phyloP scores from a whole-genome alignment of 2,888 invertebrate genomes.

The Limnephilus rhombicus region DNA sequence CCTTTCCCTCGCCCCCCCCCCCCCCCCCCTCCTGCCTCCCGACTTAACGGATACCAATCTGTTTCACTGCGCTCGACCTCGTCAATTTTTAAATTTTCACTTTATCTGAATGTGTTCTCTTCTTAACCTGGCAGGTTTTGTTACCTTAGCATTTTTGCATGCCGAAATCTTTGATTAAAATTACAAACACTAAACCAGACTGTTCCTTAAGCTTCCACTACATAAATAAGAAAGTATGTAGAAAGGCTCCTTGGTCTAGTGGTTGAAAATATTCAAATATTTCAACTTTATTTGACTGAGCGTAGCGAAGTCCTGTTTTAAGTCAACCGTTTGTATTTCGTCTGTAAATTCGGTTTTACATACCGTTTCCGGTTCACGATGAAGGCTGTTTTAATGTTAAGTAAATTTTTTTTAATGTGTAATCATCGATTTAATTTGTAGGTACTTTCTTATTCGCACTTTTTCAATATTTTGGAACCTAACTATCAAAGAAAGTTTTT shows the following conservation, averaged over 20 bases:
- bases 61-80: constrained; percentile 45
- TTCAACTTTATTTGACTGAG: background rate
- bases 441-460: too few species aligned
- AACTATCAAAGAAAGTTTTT: too few species aligned
- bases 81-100: constrained; percentile 63
- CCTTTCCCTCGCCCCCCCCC: background rate
- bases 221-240: background rate
- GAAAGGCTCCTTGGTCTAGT: too few species aligned
- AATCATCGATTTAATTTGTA: too few species aligned
- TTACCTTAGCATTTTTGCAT: background rate
- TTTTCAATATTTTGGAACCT: too few species aligned
- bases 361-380: too few species aligned
- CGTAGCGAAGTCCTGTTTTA: too few species aligned
- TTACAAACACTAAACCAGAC: background rate
- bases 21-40: background rate
- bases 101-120: constrained; percentile 54
- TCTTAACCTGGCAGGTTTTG: constrained; percentile 34
- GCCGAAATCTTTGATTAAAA: background rate
- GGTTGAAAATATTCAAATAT: background rate
- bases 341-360: too few species aligned
- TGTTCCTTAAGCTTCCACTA: background rate
- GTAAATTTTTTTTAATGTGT: too few species aligned
- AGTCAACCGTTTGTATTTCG: too few species aligned
- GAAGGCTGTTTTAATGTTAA: too few species aligned
- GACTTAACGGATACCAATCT: constrained; percentile 54